A percentile compares a stretch with the other conserved stretches of the same genome.
phyloP scores from a whole-genome alignment of 2,797 vertebrate species.

The Glyptemys insculpta region DNA sequence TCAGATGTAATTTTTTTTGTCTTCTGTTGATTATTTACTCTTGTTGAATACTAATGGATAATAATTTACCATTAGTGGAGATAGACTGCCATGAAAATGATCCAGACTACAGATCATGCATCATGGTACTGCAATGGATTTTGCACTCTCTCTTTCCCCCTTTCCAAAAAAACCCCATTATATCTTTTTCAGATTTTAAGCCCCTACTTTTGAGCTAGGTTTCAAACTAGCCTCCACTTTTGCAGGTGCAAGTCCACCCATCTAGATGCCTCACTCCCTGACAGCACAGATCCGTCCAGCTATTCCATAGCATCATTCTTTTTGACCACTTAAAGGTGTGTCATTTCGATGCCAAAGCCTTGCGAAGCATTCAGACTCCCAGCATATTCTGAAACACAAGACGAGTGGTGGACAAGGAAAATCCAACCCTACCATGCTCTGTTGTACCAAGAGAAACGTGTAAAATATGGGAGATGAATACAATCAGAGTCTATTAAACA shows the following conservation, averaged over 20 bases:
- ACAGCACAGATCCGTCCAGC: neutral
- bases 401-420: neutral
- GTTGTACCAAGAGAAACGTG: neutral
- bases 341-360: accelerated
- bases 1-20: neutral
- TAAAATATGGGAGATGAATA: neutral
- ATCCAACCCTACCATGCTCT: neutral
- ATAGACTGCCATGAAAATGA: neutral
- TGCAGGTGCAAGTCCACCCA: neutral
- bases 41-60: neutral
- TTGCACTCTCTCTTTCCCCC: neutral
- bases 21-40: neutral
- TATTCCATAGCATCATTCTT: neutral
- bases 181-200: neutral
- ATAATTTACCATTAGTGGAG: neutral
- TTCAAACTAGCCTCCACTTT: neutral
- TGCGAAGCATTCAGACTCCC: neutral
- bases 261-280: neutral
- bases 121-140: neutral
- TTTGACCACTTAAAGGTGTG: neutral
- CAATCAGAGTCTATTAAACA: neutral
- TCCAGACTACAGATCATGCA: neutral
- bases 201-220: accelerated
- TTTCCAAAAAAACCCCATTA: accelerated
- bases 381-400: accelerated